Evolutionary conservation across 2,797 vertebrate genomes (phyloP).

Genomic region (Acropternis orthonyx): DNA sequence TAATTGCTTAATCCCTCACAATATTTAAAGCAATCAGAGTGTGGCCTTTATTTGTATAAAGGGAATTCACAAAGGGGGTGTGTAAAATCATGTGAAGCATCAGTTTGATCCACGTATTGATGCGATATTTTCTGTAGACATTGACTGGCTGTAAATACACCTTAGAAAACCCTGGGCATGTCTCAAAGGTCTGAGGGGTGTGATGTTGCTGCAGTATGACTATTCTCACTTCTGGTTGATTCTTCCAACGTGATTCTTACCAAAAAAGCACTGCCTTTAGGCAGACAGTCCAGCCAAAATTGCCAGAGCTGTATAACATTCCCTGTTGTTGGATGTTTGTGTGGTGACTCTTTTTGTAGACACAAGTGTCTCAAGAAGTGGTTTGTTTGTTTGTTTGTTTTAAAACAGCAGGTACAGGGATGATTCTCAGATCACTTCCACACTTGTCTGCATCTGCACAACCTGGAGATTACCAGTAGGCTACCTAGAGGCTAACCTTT

Average conservation of each 20-base stretch:
- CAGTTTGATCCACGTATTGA: neutral
- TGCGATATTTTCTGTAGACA: neutral
- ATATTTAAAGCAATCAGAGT: conserved; percentile 1
- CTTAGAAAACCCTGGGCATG: neutral
- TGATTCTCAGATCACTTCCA: neutral
- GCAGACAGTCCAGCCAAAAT: neutral
- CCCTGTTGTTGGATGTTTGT: accelerated
- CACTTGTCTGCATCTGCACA: neutral
- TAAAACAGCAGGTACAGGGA: neutral
- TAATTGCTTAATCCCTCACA: neutral
- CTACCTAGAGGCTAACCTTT: neutral
- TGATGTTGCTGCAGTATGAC: neutral
- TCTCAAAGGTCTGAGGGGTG: neutral
- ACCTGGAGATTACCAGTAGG: neutral
- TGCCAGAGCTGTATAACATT: neutral
- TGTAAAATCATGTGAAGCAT: neutral
- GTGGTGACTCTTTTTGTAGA: neutral
- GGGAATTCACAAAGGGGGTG: neutral
- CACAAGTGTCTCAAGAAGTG: neutral
- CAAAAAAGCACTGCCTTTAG: neutral
- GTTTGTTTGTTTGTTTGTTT: neutral
- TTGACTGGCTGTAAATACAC: neutral
- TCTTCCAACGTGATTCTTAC: neutral
- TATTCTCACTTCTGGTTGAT: neutral
- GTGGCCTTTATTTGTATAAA: conserved; percentile 15